Evolutionary conservation across 2,888 invertebrate species (phyloP).

Genomic region (Ornithoptera alexandrae): DNA sequence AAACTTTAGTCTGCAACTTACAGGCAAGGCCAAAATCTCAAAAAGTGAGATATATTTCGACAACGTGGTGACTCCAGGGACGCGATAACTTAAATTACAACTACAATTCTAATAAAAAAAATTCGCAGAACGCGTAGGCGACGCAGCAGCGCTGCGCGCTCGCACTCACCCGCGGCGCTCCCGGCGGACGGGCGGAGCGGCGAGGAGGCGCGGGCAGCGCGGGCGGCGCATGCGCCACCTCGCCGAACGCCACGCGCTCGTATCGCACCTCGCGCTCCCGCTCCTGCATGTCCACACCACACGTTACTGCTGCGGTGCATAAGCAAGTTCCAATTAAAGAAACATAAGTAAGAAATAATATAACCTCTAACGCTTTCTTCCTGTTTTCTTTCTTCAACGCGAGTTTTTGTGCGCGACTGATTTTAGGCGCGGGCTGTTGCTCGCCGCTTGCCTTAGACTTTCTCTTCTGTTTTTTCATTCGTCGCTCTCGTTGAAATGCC

Average conservation of each 20-base stretch:
- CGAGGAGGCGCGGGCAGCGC: conserved; percentile 74
- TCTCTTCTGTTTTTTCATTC: conserved; percentile 47
- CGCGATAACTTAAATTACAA: too few relatives aligned
- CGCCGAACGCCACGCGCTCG: conserved; percentile 87
- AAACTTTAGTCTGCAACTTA: too few relatives aligned
- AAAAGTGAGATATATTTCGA: too few relatives aligned
- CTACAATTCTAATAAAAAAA: too few relatives aligned
- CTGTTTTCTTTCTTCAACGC: conserved; percentile 74
- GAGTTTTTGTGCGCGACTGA: conserved; percentile 77
- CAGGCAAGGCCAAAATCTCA: too few relatives aligned
- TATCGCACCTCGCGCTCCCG: conserved; percentile 40
- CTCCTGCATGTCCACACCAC: conserved; percentile 49
- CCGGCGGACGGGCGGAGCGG: conserved; percentile 25
- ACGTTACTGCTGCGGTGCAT: too few relatives aligned
- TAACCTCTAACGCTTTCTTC: conserved; percentile 56
- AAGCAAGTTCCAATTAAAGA: too few relatives aligned
- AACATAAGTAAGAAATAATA: conserved; percentile 32
- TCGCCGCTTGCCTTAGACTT: conserved; percentile 12
- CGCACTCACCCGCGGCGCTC: neutral
- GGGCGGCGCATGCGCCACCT: conserved; percentile 87
- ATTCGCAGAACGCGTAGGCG: too few relatives aligned
- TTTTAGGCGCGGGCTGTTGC: conserved; percentile 37
- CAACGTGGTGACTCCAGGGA: too few relatives aligned
- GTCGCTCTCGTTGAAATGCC: conserved; percentile 53
- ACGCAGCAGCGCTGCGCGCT: too few relatives aligned